Percentiles rank a stretch among this genome's conserved stretches.
These are phyloP conservation scores for Potamilus streckersoni DNA, from an alignment of 1,140 invertebrate genomes.

Conservation along the genomic window DNA sequence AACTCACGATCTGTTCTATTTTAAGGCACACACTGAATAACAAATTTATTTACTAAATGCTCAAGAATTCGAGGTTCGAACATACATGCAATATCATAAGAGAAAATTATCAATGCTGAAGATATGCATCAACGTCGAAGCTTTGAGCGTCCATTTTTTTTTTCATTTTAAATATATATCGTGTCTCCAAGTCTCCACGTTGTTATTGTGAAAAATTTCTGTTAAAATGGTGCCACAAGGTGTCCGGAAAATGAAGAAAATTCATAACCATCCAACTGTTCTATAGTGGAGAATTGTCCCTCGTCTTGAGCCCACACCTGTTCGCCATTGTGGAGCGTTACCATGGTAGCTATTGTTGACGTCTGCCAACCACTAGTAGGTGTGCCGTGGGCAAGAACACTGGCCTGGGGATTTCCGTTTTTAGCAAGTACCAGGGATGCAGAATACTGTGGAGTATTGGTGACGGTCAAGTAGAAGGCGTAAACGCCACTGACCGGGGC, in stretches of 20 bases:
- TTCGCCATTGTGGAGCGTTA: neutral
- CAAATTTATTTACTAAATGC: too few species aligned
- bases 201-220: neutral
- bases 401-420: neutral
- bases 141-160: too few species aligned
- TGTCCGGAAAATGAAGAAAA: slow-evolving; percentile 9
- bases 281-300: neutral
- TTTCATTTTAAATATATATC: too few species aligned
- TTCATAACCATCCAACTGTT: slow-evolving; percentile 3
- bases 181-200: too few species aligned
- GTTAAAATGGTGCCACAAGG: slow-evolving; percentile 4
- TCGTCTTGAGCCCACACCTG: slow-evolving; percentile 22
- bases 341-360: slow-evolving; percentile 6
- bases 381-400: neutral
- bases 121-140: too few species aligned
- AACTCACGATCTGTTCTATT: too few species aligned
- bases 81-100: too few species aligned
- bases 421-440: neutral
- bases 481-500: slow-evolving; percentile 1
- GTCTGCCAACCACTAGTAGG: neutral
- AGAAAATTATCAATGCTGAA: too few species aligned
- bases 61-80: too few species aligned
- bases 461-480: slow-evolving; percentile 8
- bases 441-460: neutral
- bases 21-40: too few species aligned